Conservation (phyloP, 30 jellyfish, hydroid and myxozoan genomes). For the Catostylus mosaicus region DNA sequence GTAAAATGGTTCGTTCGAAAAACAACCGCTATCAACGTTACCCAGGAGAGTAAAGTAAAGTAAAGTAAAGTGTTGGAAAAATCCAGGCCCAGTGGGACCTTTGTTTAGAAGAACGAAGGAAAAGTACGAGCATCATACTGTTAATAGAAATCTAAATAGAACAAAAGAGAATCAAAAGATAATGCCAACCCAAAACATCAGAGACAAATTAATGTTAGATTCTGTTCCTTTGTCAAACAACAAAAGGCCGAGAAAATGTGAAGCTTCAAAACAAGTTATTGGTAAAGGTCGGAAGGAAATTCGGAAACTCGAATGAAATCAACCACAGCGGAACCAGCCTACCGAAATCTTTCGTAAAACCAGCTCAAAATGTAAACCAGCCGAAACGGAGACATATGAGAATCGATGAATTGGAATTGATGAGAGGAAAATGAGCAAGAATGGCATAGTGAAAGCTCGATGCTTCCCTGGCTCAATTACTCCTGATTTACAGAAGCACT, state of each 20-base stretch:
- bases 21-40: neutral
- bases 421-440: neutral
- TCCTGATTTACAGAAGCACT: neutral
- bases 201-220: neutral
- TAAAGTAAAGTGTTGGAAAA: neutral
- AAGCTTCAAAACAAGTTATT: neutral
- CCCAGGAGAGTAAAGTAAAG: neutral
- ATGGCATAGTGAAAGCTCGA: neutral
- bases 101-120: neutral
- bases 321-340: neutral
- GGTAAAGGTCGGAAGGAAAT: slow-evolving; percentile 1
- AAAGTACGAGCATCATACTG: neutral
- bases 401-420: neutral
- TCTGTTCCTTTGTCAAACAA: neutral
- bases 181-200: neutral
- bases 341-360: neutral
- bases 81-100: slow-evolving; percentile 16
- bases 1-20: too few relatives aligned
- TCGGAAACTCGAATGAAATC: neutral
- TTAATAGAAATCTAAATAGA: neutral
- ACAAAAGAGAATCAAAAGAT: neutral
- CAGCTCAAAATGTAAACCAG: neutral
- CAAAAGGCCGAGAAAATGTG: neutral
- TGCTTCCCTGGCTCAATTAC: neutral
- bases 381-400: neutral